Conservation (phyloP, 2,888 invertebrate species). For the Papilio demoleus region DNA sequence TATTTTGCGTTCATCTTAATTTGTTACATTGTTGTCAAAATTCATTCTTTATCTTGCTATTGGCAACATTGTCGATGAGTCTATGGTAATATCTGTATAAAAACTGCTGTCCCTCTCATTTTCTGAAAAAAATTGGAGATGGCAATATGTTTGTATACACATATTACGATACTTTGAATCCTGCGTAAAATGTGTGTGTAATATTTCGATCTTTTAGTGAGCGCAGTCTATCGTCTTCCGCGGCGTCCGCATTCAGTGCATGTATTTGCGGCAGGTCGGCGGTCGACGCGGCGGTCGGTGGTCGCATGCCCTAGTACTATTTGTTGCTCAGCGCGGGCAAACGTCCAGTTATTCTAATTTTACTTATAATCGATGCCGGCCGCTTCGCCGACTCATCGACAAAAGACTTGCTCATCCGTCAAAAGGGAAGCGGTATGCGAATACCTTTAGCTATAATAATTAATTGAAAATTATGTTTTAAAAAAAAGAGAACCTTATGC, state of each 20-base stretch:
- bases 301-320: constrained; percentile 84
- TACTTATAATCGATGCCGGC: constrained; percentile 82
- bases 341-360: constrained; percentile 83
- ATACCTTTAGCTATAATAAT: not conserved
- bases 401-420: constrained; percentile 70
- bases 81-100: not conserved
- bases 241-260: constrained; percentile 70
- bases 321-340: constrained; percentile 80
- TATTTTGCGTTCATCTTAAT: no score
- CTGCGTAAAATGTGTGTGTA: not conserved
- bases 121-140: not conserved
- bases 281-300: constrained; percentile 47
- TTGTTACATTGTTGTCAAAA: no score
- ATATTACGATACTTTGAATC: no score
- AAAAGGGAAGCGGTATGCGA: constrained; percentile 56
- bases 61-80: no score
- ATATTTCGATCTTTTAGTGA: not conserved
- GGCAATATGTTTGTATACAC: not conserved
- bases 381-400: constrained; percentile 69
- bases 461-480: not conserved
- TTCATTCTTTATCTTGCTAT: no score
- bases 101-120: not conserved
- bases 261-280: constrained; percentile 70
- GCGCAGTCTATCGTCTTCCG: constrained; percentile 59
- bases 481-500: no score